A percentile compares a stretch with the other conserved stretches of the same genome.
Evolutionary conservation across 2,797 vertebrate species (phyloP).

Genomic region (Mionectes olivaceus): DNA sequence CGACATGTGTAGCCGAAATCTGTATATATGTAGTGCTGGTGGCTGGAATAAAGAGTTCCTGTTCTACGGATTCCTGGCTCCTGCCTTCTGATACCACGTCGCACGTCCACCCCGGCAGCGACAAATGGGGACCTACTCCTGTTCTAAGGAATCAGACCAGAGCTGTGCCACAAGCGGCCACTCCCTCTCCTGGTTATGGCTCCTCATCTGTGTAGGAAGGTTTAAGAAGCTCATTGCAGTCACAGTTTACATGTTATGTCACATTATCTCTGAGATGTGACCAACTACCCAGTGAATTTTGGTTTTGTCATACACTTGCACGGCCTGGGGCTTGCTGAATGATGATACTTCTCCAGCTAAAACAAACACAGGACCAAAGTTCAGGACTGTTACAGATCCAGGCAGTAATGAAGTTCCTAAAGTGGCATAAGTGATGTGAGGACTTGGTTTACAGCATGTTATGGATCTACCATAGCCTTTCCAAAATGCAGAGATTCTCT

Average conservation of each 20-base stretch:
- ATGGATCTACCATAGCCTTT: not conserved
- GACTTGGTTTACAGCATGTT: not conserved
- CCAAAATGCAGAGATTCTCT: not conserved
- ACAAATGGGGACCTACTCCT: rapidly evolving
- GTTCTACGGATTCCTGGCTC: too few species aligned
- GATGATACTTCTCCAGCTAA: not conserved
- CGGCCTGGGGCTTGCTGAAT: not conserved
- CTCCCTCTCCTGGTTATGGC: slow-evolving; percentile 16
- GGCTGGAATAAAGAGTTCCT: too few species aligned
- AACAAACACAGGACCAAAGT: not conserved
- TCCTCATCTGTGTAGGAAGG: not conserved
- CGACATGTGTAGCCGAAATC: too few species aligned
- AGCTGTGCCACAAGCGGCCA: not conserved
- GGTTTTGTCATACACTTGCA: rapidly evolving
- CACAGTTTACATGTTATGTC: not conserved
- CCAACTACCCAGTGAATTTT: not conserved
- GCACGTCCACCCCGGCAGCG: too few species aligned
- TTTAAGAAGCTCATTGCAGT: not conserved
- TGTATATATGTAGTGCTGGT: too few species aligned
- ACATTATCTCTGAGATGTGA: not conserved
- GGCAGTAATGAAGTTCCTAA: not conserved
- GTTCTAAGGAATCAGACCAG: not conserved
- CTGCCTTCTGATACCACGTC: too few species aligned
- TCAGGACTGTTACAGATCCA: not conserved
- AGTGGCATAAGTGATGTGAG: rapidly evolving